phyloP scores from a whole-genome alignment of 1,140 invertebrate genomes.

The Aphidius ervi region DNA sequence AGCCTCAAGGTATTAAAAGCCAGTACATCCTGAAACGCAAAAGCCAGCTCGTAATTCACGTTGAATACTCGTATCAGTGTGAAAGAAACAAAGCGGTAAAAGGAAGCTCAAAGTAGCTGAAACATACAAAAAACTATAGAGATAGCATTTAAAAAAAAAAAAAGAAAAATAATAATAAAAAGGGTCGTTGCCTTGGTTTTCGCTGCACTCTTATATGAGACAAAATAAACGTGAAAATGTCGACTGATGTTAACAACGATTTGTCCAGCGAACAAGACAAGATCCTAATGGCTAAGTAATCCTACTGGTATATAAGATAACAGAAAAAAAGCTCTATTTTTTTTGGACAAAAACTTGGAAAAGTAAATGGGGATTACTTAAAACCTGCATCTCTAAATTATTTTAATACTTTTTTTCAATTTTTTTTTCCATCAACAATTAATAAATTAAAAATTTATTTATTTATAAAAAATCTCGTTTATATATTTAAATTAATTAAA shows the following conservation, averaged over 20 bases:
- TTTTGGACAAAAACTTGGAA: too few relatives aligned
- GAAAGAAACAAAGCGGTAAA: slow-evolving; percentile 3
- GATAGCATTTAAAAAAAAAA: neutral
- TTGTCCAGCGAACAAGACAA: slow-evolving; percentile 38
- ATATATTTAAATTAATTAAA: too few relatives aligned
- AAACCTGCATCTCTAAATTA: neutral
- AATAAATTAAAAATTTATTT: too few relatives aligned
- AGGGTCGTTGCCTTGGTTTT: too few relatives aligned
- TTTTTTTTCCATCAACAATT: too few relatives aligned
- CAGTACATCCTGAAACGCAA: neutral
- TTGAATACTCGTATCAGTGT: neutral
- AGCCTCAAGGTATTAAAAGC: slow-evolving; percentile 1
- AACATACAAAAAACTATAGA: slow-evolving; percentile 6
- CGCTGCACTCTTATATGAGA: slow-evolving; percentile 5
- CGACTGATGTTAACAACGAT: slow-evolving; percentile 29
- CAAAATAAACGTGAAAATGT: slow-evolving; percentile 18
- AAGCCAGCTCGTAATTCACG: slow-evolving; percentile 17
- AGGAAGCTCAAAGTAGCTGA: neutral
- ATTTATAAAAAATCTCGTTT: too few relatives aligned
- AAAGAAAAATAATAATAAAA: too few relatives aligned
- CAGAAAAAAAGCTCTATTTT: neutral
- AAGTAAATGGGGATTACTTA: neutral
- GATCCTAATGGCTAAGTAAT: slow-evolving; percentile 44
- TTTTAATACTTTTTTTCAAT: too few relatives aligned
- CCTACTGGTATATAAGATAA: slow-evolving; percentile 17